Percentiles rank a stretch among this genome's conserved stretches.
These are phyloP conservation scores for Echiichthys vipera DNA, from an alignment of 2,797 vertebrate species.

Conservation along the genomic window DNA sequence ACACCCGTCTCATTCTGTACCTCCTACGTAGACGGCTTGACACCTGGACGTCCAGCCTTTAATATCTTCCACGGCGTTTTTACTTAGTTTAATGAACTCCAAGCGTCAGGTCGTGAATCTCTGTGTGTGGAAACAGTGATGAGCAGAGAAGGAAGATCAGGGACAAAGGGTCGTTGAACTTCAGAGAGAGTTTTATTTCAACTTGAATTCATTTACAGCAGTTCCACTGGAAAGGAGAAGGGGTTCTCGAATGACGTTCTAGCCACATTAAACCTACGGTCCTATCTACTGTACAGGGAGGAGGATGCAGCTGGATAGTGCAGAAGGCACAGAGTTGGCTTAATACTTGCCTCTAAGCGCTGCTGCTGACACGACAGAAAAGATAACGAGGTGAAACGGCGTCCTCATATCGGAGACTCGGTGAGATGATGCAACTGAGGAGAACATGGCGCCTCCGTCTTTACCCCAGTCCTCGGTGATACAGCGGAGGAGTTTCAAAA, in stretches of 20 bases:
- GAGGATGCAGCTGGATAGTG: slow-evolving; percentile 77
- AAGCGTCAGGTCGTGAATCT: slow-evolving; percentile 21
- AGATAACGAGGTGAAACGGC: slow-evolving; percentile 26
- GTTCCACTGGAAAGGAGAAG: slow-evolving; percentile 69
- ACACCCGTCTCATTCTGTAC: background rate
- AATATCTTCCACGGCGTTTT: background rate
- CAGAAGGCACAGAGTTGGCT: slow-evolving; percentile 84
- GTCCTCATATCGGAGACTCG: background rate
- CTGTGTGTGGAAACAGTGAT: background rate
- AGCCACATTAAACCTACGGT: slow-evolving; percentile 67
- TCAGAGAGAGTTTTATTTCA: slow-evolving; percentile 78
- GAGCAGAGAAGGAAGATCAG: background rate
- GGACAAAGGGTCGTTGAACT: slow-evolving; percentile 36
- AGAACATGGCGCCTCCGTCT: slow-evolving; percentile 22
- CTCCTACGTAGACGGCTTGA: background rate
- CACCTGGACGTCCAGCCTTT: background rate
- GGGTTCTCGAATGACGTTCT: slow-evolving; percentile 52
- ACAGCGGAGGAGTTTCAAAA: slow-evolving; percentile 31
- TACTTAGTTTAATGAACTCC: background rate
- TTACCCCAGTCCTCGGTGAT: slow-evolving; percentile 15
- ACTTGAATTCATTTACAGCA: slow-evolving; percentile 77
- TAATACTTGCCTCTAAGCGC: slow-evolving; percentile 73
- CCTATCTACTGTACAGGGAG: slow-evolving; percentile 74
- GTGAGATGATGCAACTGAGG: slow-evolving; percentile 24
- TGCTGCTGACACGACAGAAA: slow-evolving; percentile 54